A percentile compares a stretch with the other conserved stretches of the same genome.
Conservation (phyloP, 2,113 vertebrate genomes). For the Tragelaphus imberbis region DNA sequence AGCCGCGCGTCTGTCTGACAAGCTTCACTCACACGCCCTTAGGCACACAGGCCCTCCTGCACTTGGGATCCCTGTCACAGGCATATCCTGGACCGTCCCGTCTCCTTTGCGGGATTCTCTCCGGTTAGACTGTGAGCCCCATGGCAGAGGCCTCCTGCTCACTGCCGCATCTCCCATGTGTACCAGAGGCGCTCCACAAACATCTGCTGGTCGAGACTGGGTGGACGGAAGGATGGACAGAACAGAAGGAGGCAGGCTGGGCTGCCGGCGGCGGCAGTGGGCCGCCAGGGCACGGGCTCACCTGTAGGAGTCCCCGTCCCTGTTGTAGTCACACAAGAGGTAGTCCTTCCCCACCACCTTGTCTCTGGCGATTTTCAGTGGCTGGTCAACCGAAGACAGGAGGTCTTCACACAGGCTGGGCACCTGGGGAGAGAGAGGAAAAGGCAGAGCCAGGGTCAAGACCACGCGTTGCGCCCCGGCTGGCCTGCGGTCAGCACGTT, state of each 20-base stretch:
- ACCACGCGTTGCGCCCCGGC: neutral
- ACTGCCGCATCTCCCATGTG: neutral
- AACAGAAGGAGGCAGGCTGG: neutral
- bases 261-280: fast-evolving
- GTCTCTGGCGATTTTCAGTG: conserved; percentile 96
- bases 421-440: conserved; percentile 80
- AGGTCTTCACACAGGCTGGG: conserved; percentile 98
- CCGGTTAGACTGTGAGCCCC: neutral
- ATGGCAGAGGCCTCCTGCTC: too few relatives aligned
- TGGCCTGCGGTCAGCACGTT: neutral
- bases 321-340: conserved; percentile 98
- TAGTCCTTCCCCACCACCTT: conserved; percentile 98
- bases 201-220: neutral
- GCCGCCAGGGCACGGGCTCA: conserved; percentile 53
- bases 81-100: neutral
- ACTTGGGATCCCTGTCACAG: fast-evolving
- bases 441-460: neutral
- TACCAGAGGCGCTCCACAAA: neutral
- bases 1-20: fast-evolving
- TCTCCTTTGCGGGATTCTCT: neutral
- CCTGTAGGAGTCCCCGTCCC: conserved; percentile 99
- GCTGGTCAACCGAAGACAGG: conserved; percentile 98
- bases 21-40: neutral
- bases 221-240: neutral
- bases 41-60: neutral